Conservation (phyloP, 2,797 vertebrate genomes). For the Stomatorhinus walkeri region DNA sequence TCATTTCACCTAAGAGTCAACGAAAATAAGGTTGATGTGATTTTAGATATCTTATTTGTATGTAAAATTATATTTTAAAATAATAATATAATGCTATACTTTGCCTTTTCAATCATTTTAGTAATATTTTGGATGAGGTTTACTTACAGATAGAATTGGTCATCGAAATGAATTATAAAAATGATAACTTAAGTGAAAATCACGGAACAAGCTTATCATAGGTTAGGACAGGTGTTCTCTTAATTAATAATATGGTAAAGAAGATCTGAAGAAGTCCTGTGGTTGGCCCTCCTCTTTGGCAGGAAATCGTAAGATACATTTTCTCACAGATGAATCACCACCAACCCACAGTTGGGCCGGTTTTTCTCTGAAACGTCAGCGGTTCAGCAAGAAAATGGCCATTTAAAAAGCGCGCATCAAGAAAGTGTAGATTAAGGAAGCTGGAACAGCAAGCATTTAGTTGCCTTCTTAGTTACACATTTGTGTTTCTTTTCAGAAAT, state of each 20-base stretch:
- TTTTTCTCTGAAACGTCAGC: conserved; percentile 34
- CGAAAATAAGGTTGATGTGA: not conserved
- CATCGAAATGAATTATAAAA: not conserved
- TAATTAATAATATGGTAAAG: conserved; percentile 49
- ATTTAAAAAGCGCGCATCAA: not conserved
- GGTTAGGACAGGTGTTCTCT: conserved; percentile 23
- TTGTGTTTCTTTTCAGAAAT: not conserved
- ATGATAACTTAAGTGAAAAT: not conserved
- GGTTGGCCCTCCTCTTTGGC: conserved; percentile 30
- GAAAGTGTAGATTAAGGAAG: not conserved
- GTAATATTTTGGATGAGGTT: not conserved
- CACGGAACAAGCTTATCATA: not conserved
- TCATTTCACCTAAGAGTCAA: not conserved
- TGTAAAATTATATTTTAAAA: not conserved
- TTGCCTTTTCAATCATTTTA: not conserved
- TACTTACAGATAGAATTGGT: not conserved
- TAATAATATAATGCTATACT: not conserved
- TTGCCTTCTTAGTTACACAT: not conserved
- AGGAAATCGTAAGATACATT: conserved; percentile 52
- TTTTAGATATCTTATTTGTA: not conserved
- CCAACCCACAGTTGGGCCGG: conserved; percentile 37
- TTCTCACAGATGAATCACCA: conserved; percentile 49
- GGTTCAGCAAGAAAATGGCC: conserved; percentile 19
- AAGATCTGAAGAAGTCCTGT: conserved; percentile 38
- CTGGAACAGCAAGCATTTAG: not conserved